Evolutionary conservation across 2,888 invertebrate species (phyloP).

Genomic region (Drosophila anomalata): DNA sequence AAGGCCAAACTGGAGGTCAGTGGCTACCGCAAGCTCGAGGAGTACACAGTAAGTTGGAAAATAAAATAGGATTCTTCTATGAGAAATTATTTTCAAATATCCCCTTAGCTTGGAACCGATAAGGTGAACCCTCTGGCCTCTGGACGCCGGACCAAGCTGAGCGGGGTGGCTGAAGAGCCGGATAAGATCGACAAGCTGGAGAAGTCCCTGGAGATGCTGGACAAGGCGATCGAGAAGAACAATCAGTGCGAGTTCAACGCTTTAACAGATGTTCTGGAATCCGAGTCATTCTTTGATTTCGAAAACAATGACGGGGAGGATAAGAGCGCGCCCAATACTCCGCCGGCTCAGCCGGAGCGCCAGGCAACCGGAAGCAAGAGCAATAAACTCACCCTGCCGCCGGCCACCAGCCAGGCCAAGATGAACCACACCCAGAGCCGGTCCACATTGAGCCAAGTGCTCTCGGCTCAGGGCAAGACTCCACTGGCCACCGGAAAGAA

Average conservation of each 20-base stretch:
- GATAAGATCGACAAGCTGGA: slow-evolving; percentile 70
- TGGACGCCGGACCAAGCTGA: slow-evolving; percentile 56
- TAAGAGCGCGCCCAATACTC: slow-evolving; percentile 24
- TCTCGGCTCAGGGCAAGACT: slow-evolving; percentile 45
- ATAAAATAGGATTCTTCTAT: too few relatives aligned
- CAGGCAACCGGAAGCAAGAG: slow-evolving; percentile 15
- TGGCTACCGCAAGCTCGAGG: slow-evolving; percentile 81
- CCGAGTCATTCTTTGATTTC: slow-evolving; percentile 55
- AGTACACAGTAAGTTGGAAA: slow-evolving; percentile 67
- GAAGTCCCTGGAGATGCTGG: slow-evolving; percentile 66
- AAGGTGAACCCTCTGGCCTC: slow-evolving; percentile 59
- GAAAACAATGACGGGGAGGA: slow-evolving; percentile 55
- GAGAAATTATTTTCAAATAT: background rate
- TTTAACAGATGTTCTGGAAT: slow-evolving; percentile 61
- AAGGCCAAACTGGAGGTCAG: slow-evolving; percentile 80
- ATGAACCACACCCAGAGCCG: slow-evolving; percentile 32
- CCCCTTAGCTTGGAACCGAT: slow-evolving; percentile 41
- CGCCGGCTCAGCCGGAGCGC: slow-evolving; percentile 10
- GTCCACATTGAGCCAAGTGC: slow-evolving; percentile 48
- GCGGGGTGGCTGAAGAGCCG: slow-evolving; percentile 50
- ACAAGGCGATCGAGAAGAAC: slow-evolving; percentile 72
- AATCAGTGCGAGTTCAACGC: slow-evolving; percentile 62
- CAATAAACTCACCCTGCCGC: slow-evolving; percentile 58
- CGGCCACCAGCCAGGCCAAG: slow-evolving; percentile 47
- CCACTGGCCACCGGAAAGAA: slow-evolving; percentile 16